A percentile compares a stretch with the other conserved stretches of the same genome.
These are phyloP conservation scores for Standfussiana lucernea DNA, from an alignment of 2,888 invertebrate genomes.

Conservation along the genomic window DNA sequence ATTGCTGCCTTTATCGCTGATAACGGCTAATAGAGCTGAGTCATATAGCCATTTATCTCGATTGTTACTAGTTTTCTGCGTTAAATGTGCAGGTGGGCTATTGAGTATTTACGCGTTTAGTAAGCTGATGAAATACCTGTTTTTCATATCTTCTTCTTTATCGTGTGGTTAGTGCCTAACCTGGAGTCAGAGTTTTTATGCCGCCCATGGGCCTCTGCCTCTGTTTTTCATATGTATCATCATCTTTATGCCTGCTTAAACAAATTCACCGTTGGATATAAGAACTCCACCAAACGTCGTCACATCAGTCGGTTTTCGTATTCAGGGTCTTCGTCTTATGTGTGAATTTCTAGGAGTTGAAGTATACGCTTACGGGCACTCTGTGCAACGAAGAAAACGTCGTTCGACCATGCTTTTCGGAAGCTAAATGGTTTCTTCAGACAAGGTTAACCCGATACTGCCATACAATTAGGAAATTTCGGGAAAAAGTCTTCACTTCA, in stretches of 20 bases:
- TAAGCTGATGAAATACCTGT: background rate
- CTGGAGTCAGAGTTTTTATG: too few species aligned
- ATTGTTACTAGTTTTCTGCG: background rate
- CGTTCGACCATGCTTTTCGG: background rate
- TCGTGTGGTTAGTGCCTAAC: too few species aligned
- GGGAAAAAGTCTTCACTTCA: background rate
- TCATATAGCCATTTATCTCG: conserved; percentile 6
- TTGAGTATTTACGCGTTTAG: background rate
- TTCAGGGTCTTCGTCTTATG: too few species aligned
- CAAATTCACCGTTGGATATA: too few species aligned
- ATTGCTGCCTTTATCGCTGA: conserved; percentile 3
- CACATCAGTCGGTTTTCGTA: too few species aligned
- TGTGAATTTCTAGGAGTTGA: too few species aligned
- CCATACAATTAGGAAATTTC: background rate
- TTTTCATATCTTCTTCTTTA: background rate
- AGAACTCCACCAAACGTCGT: too few species aligned
- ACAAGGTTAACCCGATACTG: background rate
- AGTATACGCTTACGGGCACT: too few species aligned
- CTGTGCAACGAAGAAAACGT: too few species aligned
- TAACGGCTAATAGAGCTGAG: background rate
- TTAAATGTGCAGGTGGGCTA: background rate
- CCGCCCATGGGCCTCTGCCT: too few species aligned
- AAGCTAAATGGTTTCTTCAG: background rate
- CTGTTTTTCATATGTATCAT: too few species aligned
- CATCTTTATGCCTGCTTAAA: too few species aligned